Conservation (phyloP, 1,140 invertebrate genomes). For the Euborellia annulipes region DNA sequence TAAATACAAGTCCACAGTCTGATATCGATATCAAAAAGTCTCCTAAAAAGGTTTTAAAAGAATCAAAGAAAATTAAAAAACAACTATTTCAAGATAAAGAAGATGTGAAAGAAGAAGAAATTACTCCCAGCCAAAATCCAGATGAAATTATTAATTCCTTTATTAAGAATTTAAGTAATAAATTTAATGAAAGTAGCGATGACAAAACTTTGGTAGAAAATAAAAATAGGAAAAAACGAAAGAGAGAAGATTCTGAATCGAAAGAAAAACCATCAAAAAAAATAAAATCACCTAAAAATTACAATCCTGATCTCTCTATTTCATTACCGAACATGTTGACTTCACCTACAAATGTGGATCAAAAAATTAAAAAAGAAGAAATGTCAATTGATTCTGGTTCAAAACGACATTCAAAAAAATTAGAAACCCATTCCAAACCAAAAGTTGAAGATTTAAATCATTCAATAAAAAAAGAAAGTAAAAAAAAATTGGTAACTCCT, state of each 20-base stretch:
- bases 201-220: not conserved
- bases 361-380: not conserved
- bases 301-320: not conserved
- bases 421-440: too few species aligned
- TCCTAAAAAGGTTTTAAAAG: too few species aligned
- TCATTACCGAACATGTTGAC: too few species aligned
- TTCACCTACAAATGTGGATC: not conserved
- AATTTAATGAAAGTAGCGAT: not conserved
- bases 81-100: conserved; percentile 5
- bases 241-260: conserved; percentile 2
- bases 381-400: too few species aligned
- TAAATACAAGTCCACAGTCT: too few species aligned
- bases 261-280: conserved; percentile 9
- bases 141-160: too few species aligned
- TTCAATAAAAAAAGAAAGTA: too few species aligned
- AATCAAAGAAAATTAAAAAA: conserved; percentile 2
- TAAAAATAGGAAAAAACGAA: conserved; percentile 6
- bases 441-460: too few species aligned
- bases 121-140: too few species aligned
- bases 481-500: too few species aligned
- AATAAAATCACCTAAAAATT: conserved; percentile 1
- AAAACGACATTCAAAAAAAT: too few species aligned
- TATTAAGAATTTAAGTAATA: conserved; percentile 2
- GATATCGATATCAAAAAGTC: too few species aligned
- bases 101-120: conserved; percentile 6